Percentiles rank a stretch among this genome's conserved stretches.
phyloP scores from a whole-genome alignment of 2,888 invertebrate species.

The Diploptera punctata region DNA sequence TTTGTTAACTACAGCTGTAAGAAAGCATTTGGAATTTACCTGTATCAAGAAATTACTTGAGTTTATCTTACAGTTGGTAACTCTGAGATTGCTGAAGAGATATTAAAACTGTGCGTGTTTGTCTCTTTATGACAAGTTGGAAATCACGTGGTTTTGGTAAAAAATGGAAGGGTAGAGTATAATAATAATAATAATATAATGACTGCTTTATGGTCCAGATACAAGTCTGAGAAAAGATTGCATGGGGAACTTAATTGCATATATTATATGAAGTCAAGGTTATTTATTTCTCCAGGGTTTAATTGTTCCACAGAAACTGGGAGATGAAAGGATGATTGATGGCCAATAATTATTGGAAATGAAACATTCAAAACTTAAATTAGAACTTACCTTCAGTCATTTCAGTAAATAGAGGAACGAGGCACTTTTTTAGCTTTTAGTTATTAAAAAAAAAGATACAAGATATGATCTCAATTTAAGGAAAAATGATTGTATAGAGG shows the following conservation, averaged over 20 bases:
- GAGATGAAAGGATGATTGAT: not conserved
- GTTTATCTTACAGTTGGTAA: too few species aligned
- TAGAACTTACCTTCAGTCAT: too few species aligned
- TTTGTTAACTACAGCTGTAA: too few species aligned
- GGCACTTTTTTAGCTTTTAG: too few species aligned
- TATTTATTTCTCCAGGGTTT: conserved; percentile 3
- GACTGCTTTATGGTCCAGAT: conserved; percentile 13
- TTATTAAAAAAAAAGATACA: too few species aligned
- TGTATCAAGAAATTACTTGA: too few species aligned
- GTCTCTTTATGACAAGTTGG: conserved; percentile 12
- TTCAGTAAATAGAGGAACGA: too few species aligned
- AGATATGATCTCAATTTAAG: too few species aligned
- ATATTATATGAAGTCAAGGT: conserved; percentile 15
- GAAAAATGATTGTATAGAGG: too few species aligned
- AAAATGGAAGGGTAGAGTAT: not conserved
- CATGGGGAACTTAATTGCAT: conserved; percentile 18
- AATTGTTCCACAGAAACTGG: not conserved
- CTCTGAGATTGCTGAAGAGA: too few species aligned
- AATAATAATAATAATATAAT: conserved; percentile 27
- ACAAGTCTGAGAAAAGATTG: conserved; percentile 9
- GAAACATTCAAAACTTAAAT: too few species aligned
- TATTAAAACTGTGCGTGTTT: conserved; percentile 12
- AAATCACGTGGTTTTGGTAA: conserved; percentile 22
- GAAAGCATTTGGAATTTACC: too few species aligned
- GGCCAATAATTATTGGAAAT: not conserved